Evolutionary conservation across 2,888 invertebrate genomes (phyloP).

Genomic region (Steinernema scapterisci): DNA sequence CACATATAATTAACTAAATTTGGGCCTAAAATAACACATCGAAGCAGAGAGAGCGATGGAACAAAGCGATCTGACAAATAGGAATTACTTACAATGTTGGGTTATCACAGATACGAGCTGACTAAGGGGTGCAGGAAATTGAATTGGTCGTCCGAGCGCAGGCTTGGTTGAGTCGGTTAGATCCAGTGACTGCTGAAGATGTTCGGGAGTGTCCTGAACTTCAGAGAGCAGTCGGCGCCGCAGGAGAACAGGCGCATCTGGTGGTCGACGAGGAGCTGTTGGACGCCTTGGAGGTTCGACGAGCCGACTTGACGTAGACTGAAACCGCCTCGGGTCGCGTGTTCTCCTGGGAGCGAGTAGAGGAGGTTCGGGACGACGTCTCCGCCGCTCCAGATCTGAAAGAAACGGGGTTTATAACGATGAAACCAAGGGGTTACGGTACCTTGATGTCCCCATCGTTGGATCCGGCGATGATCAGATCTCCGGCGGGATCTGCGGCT

Average conservation of each 20-base stretch:
- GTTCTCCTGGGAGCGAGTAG: constrained; percentile 88
- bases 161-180: too few relatives aligned
- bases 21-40: too few relatives aligned
- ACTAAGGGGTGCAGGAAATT: background rate
- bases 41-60: too few relatives aligned
- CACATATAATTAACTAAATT: too few relatives aligned
- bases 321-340: constrained; percentile 86
- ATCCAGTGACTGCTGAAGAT: constrained; percentile 32
- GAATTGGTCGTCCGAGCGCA: too few relatives aligned
- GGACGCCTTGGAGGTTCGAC: constrained; percentile 74
- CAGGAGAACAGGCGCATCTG: constrained; percentile 91
- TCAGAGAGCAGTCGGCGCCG: constrained; percentile 98
- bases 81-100: background rate
- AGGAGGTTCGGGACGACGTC: constrained; percentile 81
- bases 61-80: background rate
- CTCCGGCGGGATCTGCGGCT: constrained; percentile 89
- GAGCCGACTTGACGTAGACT: constrained; percentile 88
- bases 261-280: constrained; percentile 89
- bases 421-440: constrained; percentile 20
- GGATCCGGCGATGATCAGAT: constrained; percentile 89
- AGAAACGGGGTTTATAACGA: constrained; percentile 42
- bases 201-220: constrained; percentile 83
- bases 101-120: constrained; percentile 6
- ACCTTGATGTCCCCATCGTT: constrained; percentile 73
- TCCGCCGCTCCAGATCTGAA: constrained; percentile 89